Conservation (phyloP, 2,888 invertebrate species). For the Clusia tigrina region DNA sequence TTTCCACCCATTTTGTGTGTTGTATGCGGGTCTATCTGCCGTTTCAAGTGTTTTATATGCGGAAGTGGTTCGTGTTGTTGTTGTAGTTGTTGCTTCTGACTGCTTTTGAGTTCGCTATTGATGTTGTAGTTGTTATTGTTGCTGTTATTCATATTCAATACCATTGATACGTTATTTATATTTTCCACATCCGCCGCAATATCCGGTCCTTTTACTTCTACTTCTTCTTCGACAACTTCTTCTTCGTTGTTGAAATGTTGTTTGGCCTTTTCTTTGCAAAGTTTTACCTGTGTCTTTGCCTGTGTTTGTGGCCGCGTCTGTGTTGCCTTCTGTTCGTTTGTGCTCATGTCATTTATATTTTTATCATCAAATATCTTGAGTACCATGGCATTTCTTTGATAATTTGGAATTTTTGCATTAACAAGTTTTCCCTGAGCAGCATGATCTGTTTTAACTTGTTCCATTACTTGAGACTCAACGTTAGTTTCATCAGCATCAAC, state of each 20-base stretch:
- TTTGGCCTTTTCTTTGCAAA: too few relatives aligned
- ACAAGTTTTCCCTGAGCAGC: too few relatives aligned
- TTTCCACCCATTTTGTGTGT: constrained; percentile 18
- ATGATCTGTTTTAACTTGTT: too few relatives aligned
- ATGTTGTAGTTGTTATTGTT: not conserved
- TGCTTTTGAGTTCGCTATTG: constrained; percentile 9
- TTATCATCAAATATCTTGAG: too few relatives aligned
- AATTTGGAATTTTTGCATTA: too few relatives aligned
- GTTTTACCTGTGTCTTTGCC: too few relatives aligned
- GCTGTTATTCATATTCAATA: not conserved
- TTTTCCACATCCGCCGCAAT: constrained; percentile 3
- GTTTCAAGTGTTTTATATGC: constrained; percentile 5
- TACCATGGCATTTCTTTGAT: too few relatives aligned
- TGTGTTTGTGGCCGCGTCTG: not conserved
- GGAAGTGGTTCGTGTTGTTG: constrained; percentile 25
- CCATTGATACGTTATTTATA: not conserved
- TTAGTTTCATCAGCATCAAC: too few relatives aligned
- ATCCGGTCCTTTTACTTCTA: not conserved
- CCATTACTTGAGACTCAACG: too few relatives aligned
- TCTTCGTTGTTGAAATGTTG: not conserved
- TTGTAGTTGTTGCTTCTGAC: constrained; percentile 16
- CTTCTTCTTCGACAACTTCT: not conserved
- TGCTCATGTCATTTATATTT: too few relatives aligned
- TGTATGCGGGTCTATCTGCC: too few relatives aligned
- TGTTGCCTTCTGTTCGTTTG: not conserved